phyloP scores from a whole-genome alignment of 2,888 invertebrate genomes.

The Andrena bicolor region DNA sequence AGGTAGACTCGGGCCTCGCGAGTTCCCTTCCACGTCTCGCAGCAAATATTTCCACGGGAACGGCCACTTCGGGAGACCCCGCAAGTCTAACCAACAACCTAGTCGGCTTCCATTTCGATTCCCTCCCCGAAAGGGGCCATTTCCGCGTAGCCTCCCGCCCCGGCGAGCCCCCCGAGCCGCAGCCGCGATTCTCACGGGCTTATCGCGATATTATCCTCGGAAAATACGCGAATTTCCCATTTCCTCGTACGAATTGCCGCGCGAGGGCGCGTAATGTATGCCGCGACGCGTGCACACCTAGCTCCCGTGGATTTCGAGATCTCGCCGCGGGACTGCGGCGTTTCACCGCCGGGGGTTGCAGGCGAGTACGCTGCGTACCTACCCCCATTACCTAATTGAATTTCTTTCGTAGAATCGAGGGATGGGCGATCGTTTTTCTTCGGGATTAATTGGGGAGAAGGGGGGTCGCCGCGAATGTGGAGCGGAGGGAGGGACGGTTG shows the following conservation, averaged over 20 bases:
- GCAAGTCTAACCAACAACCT: neutral
- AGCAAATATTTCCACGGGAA: neutral
- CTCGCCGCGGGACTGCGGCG: conserved; percentile 5
- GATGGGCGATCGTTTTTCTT: neutral
- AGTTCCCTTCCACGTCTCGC: neutral
- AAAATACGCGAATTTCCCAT: neutral
- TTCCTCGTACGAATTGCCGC: neutral
- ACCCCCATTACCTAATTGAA: no score
- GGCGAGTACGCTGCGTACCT: neutral
- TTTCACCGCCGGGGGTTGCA: neutral
- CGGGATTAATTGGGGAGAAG: conserved; percentile 17
- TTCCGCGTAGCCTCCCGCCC: neutral
- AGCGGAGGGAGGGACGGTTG: conserved; percentile 34
- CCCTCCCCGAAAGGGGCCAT: neutral
- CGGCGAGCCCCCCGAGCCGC: neutral
- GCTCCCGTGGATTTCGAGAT: conserved; percentile 41
- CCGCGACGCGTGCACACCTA: neutral
- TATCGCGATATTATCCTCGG: conserved; percentile 2
- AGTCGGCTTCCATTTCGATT: neutral
- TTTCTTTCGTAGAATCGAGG: no score
- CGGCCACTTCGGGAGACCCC: no score
- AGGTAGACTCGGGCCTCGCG: neutral
- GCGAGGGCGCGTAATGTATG: conserved; percentile 16
- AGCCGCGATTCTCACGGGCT: neutral
- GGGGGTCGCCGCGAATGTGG: conserved; percentile 33